Conservation (phyloP, 2,888 invertebrate genomes). For the Protodeltote pygarga region DNA sequence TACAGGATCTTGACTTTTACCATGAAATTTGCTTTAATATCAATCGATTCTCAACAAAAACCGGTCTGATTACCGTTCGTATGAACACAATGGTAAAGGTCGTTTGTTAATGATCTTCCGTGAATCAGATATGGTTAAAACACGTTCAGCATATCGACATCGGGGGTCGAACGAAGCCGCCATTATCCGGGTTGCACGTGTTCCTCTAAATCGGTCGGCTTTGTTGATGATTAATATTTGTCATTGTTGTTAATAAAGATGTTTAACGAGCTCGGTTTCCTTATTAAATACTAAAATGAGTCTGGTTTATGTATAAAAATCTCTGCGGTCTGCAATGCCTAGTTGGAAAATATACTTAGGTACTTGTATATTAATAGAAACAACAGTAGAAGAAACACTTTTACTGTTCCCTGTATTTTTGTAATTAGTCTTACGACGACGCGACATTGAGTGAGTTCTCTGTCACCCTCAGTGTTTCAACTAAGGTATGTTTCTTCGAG, state of each 20-base stretch:
- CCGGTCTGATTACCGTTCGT: slow-evolving; percentile 27
- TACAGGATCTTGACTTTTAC: too few relatives aligned
- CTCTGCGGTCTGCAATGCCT: too few relatives aligned
- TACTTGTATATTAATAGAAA: too few relatives aligned
- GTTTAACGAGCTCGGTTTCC: not conserved
- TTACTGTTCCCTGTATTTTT: too few relatives aligned
- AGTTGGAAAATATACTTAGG: too few relatives aligned
- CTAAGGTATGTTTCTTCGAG: too few relatives aligned
- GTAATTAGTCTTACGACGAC: too few relatives aligned
- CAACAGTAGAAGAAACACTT: too few relatives aligned
- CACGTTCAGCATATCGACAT: slow-evolving; percentile 36
- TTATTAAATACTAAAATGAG: too few relatives aligned
- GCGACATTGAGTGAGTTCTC: too few relatives aligned
- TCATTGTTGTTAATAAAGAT: not conserved
- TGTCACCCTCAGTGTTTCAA: too few relatives aligned
- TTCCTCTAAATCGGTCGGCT: slow-evolving; percentile 18
- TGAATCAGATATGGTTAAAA: slow-evolving; percentile 42
- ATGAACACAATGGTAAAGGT: slow-evolving; percentile 43
- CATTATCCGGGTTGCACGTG: slow-evolving; percentile 38
- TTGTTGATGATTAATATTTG: slow-evolving; percentile 5
- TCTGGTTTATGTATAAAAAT: too few relatives aligned
- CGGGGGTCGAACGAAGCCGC: slow-evolving; percentile 16
- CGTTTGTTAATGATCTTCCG: slow-evolving; percentile 46
- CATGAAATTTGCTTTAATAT: slow-evolving; percentile 13
- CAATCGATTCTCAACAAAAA: slow-evolving; percentile 24